Evolutionary conservation across 2,797 vertebrate genomes (phyloP), one percentile per base, ranked within the genome.

Genomic region (Hephaestus fuliginosus): DNA sequence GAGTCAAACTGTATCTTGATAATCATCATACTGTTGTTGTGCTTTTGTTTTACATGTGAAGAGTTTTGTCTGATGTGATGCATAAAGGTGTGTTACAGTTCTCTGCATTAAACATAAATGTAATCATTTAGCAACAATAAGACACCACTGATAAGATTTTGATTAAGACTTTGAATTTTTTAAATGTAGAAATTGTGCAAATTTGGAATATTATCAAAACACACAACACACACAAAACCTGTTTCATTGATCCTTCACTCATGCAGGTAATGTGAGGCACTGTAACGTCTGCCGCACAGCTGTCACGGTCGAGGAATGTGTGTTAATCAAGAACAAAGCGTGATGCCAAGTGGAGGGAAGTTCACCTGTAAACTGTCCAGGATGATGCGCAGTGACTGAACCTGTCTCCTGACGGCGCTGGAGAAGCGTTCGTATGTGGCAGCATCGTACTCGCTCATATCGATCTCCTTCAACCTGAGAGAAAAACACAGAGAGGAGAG

Each of bases 361-460:
- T 90, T 91, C 92, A 99, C 98, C 97, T 99, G 98, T 51, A 99
- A 93, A 70, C 94, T 98, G 92, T 99, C 97, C 90, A 99, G 90
- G 93, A 99, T 97, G 91, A 98, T 93, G 52, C 97, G 96, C 2
- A 99, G 96, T 1, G 97, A 97, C 78, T 97, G 97, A 44, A 99
- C 97, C 68, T 99, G 98, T 70, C 96, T 95, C 7, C 96, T 95
- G n/a, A 99, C 97, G 0, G 97, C 97, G 14, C 81, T 93, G 74
- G 97, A 99, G 91, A 99, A 98, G 46, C 95, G 96, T 81, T 99
- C 96, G 0, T 99, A 99, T 0, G 94, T 96, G 4, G 94, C 53
- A 0, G 97, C 98, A 12, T 99, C 98, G 7, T 98, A 98, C 70
- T 98, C 97, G 41, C 97, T 99, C 98, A 99, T 99, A 25, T 97